Percentiles rank a stretch among this genome's conserved stretches.
Conservation (phyloP, 2,888 invertebrate species). For the Orchesella flavescens region DNA sequence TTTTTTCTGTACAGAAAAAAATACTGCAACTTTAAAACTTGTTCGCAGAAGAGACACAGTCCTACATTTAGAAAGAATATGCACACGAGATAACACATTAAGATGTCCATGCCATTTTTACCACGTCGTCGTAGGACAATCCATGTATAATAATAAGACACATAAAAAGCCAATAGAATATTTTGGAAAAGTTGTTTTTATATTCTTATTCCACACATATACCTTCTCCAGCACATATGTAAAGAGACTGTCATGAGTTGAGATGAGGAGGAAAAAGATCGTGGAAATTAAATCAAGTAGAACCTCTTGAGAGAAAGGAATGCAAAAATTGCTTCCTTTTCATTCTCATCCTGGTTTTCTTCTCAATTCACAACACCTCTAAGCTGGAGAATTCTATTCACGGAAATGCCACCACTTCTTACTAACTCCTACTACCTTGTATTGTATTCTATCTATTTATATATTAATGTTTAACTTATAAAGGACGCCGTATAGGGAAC, state of each 20-base stretch:
- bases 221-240: background rate
- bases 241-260: slow-evolving; percentile 7
- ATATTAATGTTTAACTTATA: too few relatives aligned
- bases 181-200: background rate
- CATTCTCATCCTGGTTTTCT: slow-evolving; percentile 18
- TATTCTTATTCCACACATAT: background rate
- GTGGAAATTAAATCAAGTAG: slow-evolving; percentile 47
- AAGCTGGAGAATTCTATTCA: too few relatives aligned
- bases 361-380: slow-evolving; percentile 8
- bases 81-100: too few relatives aligned
- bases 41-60: background rate
- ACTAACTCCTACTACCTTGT: background rate
- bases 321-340: slow-evolving; percentile 33
- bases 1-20: background rate
- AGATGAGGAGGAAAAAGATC: slow-evolving; percentile 14
- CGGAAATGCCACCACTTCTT: too few relatives aligned
- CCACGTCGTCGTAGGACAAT: too few relatives aligned
- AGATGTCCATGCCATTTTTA: too few relatives aligned
- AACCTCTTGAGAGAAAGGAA: slow-evolving; percentile 38
- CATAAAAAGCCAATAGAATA: slow-evolving; percentile 12
- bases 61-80: background rate
- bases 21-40: background rate
- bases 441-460: too few relatives aligned
- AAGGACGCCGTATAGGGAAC: too few relatives aligned
- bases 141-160: background rate